Evolutionary conservation across 2,888 invertebrate species (phyloP).

Genomic region (Caenorhabditis sp.): DNA sequence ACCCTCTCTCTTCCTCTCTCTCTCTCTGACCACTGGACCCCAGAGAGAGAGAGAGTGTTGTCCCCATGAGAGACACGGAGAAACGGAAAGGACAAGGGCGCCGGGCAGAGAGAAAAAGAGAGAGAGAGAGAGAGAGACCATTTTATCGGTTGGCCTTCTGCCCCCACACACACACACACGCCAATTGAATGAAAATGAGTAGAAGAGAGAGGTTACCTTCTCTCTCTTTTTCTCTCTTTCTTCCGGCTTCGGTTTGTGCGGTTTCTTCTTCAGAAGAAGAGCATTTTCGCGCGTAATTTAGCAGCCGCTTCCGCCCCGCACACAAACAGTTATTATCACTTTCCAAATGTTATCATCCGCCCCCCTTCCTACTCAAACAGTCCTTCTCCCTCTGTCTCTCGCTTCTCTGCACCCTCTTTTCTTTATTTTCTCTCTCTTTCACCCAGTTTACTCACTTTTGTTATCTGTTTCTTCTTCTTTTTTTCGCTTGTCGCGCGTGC

Average conservation of each 20-base stretch:
- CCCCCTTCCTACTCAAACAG: slow-evolving; percentile 40
- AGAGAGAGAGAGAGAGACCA: too few relatives aligned
- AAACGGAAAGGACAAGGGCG: too few relatives aligned
- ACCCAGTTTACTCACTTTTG: slow-evolving; percentile 31
- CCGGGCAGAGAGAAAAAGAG: too few relatives aligned
- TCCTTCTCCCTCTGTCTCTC: slow-evolving; percentile 34
- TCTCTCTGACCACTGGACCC: slow-evolving; percentile 29
- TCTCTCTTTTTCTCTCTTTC: too few relatives aligned
- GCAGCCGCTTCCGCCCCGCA: slow-evolving; percentile 16
- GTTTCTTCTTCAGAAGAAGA: too few relatives aligned
- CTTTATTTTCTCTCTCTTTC: slow-evolving; percentile 5
- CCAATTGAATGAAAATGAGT: too few relatives aligned
- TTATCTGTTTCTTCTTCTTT: slow-evolving; percentile 33
- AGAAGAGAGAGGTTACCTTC: too few relatives aligned
- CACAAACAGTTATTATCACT: neutral
- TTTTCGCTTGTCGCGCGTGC: slow-evolving; percentile 15
- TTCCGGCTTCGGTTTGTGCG: too few relatives aligned
- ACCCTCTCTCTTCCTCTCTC: too few relatives aligned
- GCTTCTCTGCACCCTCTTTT: slow-evolving; percentile 31
- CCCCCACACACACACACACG: too few relatives aligned
- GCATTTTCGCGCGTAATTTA: neutral
- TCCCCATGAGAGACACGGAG: slow-evolving; percentile 9
- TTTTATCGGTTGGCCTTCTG: too few relatives aligned
- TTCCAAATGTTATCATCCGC: slow-evolving; percentile 35
- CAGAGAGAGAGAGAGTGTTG: slow-evolving; percentile 15